Evolutionary conservation across 2,888 invertebrate genomes (phyloP), one percentile per base, ranked within the genome.

Genomic region (Xestia sexstrigata): DNA sequence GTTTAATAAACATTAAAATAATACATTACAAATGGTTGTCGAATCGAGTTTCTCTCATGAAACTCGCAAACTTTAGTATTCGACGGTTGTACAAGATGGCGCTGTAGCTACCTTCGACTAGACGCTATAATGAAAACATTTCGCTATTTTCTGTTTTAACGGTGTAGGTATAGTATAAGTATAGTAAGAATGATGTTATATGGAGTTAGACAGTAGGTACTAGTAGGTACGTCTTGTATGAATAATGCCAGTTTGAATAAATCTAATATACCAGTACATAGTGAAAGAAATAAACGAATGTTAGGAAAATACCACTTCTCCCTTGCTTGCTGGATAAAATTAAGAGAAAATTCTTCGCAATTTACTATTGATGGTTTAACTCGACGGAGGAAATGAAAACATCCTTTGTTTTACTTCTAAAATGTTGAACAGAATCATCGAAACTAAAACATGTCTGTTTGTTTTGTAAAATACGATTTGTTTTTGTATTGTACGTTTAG

Each of bases 401-500:
- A 69, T 85, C 71, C 82, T 85, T 74, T 65, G 49, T 65, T 81
- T 81, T 76, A 85, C 74, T 85, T 74, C 65, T 30, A 68, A 74
- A 62, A 74, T 70, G 62, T 81, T 72, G 62, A 71, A 69, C 65
- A 60, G 11, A 63, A 47, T 63, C 45, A 70, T 69, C 26, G 35
- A 68, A 70, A 76, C 76, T 69, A 85, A 74, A 81, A 85, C 71
- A 69, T 69, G 70, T 68, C 45, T 70, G 62, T 68, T 60, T 84
- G 55, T 84, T 81, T 68, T 71, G 49, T 71, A 45, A 62, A 84
- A 71, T 55, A 76, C 30, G 42, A 45, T 20, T 65, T 65, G 65
- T 65, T 65, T 65, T 65, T 74, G 5, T 15, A 66, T 67, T 66
- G 26, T 58, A 26, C 62, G 42, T 81, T 55, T 68, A 63, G 30